phyloP scores from a whole-genome alignment of 2,888 invertebrate species.

The Brachypalpus laphriformis region DNA sequence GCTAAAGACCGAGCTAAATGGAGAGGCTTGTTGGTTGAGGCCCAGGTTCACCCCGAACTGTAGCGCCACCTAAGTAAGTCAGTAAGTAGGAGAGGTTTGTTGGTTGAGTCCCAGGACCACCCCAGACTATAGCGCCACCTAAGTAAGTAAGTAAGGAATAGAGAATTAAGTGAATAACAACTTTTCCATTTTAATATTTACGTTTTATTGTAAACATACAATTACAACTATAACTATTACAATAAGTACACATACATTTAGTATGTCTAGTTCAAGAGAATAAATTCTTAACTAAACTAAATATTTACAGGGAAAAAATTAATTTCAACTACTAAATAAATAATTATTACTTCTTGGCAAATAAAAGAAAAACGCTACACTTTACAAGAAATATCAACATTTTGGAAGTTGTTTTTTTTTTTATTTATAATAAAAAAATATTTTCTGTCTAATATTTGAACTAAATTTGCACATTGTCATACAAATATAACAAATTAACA shows the following conservation, averaged over 20 bases:
- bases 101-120: too few species aligned
- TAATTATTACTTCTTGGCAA: slow-evolving; percentile 59
- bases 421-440: slow-evolving; percentile 14
- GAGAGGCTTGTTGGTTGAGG: too few species aligned
- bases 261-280: not conserved
- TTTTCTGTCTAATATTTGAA: slow-evolving; percentile 62
- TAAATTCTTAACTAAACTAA: slow-evolving; percentile 18
- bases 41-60: too few species aligned
- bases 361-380: slow-evolving; percentile 12
- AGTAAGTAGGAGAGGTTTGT: too few species aligned
- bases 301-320: slow-evolving; percentile 55
- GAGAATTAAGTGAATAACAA: not conserved
- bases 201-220: slow-evolving; percentile 45
- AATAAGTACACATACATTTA: not conserved
- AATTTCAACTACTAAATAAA: slow-evolving; percentile 72
- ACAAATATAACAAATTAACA: slow-evolving; percentile 68
- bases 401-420: slow-evolving; percentile 1
- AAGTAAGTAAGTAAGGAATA: too few species aligned
- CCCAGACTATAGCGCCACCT: too few species aligned
- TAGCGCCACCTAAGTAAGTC: too few species aligned
- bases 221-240: slow-evolving; percentile 1
- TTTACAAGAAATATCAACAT: slow-evolving; percentile 52
- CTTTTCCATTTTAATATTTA: slow-evolving; percentile 15
- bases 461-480: slow-evolving; percentile 60
- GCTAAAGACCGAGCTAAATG: too few species aligned